phyloP scores from a whole-genome alignment of 2,888 invertebrate species.

The Dicranocentrus wangi region DNA sequence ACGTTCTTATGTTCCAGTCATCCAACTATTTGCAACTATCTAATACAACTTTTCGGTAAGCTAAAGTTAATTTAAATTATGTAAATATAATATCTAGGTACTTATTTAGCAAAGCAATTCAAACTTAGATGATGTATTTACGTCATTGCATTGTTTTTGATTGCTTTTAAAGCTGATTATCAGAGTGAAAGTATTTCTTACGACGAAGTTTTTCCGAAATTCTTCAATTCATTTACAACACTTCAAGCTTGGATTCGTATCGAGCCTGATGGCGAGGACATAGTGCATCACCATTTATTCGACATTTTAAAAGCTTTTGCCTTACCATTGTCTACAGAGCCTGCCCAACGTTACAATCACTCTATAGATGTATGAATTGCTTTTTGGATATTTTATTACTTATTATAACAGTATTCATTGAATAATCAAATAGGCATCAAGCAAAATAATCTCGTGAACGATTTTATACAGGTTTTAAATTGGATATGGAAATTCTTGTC shows the following conservation, averaged over 20 bases:
- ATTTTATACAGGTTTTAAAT: constrained; percentile 33
- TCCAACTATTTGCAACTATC: neutral
- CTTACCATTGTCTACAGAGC: constrained; percentile 35
- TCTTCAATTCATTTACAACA: constrained; percentile 53
- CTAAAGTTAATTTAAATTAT: neutral
- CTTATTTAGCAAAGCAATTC: neutral
- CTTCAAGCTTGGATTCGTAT: constrained; percentile 25
- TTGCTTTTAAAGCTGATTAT: constrained; percentile 51
- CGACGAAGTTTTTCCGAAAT: constrained; percentile 55
- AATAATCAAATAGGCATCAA: no score
- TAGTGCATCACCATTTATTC: constrained; percentile 40
- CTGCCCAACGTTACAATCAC: neutral
- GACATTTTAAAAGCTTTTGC: constrained; percentile 42
- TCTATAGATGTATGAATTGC: constrained; percentile 22
- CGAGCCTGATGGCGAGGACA: neutral
- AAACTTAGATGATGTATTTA: neutral
- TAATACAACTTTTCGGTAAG: constrained; percentile 39
- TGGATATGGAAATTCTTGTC: constrained; percentile 51
- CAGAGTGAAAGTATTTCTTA: constrained; percentile 29
- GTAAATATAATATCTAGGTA: neutral
- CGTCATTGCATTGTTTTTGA: no score
- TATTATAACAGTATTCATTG: no score
- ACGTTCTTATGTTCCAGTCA: constrained; percentile 9
- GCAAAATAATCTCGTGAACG: no score
- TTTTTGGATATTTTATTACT: no score